These are phyloP conservation scores for Smithornis capensis DNA, from an alignment of 2,113 vertebrate species.

Conservation along the genomic window DNA sequence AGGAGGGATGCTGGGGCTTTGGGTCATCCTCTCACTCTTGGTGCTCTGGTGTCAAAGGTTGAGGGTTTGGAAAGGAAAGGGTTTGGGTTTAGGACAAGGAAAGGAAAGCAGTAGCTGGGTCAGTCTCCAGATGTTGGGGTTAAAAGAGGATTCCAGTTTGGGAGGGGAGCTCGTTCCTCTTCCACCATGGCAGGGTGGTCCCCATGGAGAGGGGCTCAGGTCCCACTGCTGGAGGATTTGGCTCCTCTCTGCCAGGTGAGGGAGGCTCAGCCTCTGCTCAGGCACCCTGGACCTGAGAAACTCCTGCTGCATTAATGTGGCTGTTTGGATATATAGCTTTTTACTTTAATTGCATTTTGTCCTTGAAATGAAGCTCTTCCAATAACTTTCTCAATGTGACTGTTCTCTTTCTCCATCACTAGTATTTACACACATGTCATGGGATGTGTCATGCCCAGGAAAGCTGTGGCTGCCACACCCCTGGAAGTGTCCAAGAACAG, in stretches of 20 bases:
- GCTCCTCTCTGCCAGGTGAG: background rate
- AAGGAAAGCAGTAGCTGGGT: background rate
- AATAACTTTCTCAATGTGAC: background rate
- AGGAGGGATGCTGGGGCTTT: background rate
- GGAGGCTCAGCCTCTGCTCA: background rate
- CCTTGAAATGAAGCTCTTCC: background rate
- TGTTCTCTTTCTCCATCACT: background rate
- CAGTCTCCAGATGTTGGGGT: background rate
- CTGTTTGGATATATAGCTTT: background rate
- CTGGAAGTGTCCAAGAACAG: background rate
- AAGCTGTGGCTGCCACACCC: background rate
- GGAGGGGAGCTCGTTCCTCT: background rate
- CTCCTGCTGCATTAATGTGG: background rate
- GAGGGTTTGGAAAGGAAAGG: too few relatives aligned
- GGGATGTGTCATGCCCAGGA: background rate
- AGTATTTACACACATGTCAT: accelerated
- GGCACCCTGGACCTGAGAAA: background rate
- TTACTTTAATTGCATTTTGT: background rate
- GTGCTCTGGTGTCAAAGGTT: background rate
- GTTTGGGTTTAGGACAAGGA: background rate
- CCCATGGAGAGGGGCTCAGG: accelerated
- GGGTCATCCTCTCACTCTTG: background rate
- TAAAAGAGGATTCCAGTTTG: background rate
- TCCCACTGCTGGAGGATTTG: background rate
- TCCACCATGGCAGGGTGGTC: background rate